phyloP scores from a whole-genome alignment of 2,797 vertebrate species.

The Caiman crocodilus region DNA sequence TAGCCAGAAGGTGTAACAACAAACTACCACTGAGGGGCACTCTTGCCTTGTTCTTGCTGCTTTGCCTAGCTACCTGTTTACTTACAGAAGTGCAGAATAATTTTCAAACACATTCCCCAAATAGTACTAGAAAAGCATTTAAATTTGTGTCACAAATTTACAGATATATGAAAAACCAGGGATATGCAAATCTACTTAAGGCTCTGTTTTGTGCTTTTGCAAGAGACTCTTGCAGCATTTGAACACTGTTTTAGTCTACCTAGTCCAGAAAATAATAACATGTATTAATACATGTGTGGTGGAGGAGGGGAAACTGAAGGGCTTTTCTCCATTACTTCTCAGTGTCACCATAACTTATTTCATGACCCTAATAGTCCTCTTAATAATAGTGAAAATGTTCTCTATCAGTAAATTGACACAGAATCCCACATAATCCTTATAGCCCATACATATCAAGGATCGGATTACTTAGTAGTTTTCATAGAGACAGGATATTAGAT shows the following conservation, averaged over 20 bases:
- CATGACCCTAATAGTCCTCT: background rate
- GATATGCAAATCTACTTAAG: background rate
- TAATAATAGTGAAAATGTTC: background rate
- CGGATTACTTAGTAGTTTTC: background rate
- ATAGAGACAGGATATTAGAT: background rate
- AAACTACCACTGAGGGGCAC: constrained; percentile 63
- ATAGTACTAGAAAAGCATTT: constrained; percentile 1
- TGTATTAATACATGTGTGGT: background rate
- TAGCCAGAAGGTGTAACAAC: background rate
- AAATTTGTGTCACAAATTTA: background rate
- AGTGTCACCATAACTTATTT: background rate
- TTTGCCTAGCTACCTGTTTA: background rate
- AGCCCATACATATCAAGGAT: background rate
- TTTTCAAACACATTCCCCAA: constrained; percentile 19
- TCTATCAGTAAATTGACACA: background rate
- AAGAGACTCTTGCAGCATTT: background rate
- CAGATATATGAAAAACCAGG: background rate
- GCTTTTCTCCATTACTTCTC: background rate
- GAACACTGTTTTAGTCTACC: background rate
- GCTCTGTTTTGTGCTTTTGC: background rate
- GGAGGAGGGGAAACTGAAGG: background rate
- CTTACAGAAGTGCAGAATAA: background rate
- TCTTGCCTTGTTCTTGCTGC: constrained; percentile 26
- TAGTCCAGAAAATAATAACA: background rate
- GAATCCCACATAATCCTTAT: background rate